Evolutionary conservation across 2,888 invertebrate species (phyloP).

Genomic region (Netelia virgata): DNA sequence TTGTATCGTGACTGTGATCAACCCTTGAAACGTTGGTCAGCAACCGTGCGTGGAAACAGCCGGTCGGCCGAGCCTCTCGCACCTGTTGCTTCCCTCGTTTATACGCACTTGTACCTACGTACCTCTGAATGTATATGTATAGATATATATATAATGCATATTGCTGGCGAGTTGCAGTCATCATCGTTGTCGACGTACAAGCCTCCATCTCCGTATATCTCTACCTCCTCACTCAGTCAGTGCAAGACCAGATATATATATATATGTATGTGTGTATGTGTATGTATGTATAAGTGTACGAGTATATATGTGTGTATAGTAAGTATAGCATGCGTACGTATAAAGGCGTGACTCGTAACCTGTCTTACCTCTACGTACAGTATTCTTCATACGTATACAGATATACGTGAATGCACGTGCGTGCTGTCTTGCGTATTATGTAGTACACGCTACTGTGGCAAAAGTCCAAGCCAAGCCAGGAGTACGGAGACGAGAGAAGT

Average conservation of each 20-base stretch:
- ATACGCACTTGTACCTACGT: slow-evolving; percentile 33
- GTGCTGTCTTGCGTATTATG: slow-evolving; percentile 69
- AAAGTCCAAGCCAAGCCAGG: slow-evolving; percentile 34
- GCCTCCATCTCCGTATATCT: slow-evolving; percentile 32
- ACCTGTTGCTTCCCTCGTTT: slow-evolving; percentile 69
- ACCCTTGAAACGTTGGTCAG: background rate
- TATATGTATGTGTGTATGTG: background rate
- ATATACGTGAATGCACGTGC: slow-evolving; percentile 43
- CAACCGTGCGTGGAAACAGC: slow-evolving; percentile 21
- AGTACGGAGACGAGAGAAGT: slow-evolving; percentile 42
- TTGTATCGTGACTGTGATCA: background rate
- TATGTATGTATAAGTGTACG: no score
- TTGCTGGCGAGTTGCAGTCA: slow-evolving; percentile 46
- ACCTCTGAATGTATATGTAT: background rate
- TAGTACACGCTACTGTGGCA: slow-evolving; percentile 69
- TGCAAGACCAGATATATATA: slow-evolving; percentile 8
- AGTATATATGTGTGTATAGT: background rate
- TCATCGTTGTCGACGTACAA: slow-evolving; percentile 51
- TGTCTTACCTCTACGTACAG: no score
- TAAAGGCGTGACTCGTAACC: background rate
- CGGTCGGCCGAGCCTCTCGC: slow-evolving; percentile 50
- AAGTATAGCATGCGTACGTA: background rate
- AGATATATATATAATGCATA: background rate
- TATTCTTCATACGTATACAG: background rate
- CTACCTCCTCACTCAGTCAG: slow-evolving; percentile 21